Conservation (phyloP, 2,888 invertebrate genomes). For the Ramazzottius varieornatus region DNA sequence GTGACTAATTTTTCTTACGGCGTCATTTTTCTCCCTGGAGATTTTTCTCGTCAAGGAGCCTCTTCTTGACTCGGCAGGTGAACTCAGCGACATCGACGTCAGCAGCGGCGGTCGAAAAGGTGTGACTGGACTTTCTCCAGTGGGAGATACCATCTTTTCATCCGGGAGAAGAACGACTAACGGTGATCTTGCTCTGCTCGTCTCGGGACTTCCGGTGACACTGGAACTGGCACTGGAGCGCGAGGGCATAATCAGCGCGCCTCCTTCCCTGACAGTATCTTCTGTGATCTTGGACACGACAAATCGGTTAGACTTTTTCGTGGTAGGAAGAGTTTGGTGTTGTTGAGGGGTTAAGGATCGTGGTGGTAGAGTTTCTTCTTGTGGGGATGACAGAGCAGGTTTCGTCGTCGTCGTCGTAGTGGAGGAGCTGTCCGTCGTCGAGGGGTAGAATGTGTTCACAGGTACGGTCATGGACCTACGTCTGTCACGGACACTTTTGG, state of each 20-base stretch:
- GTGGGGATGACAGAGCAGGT: background rate
- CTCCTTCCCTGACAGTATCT: background rate
- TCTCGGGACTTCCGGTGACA: background rate
- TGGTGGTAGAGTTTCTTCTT: background rate
- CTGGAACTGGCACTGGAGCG: background rate
- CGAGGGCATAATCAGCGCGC: background rate
- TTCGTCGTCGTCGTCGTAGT: background rate
- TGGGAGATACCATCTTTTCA: background rate
- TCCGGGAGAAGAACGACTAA: background rate
- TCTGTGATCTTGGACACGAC: background rate
- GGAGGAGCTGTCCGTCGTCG: background rate
- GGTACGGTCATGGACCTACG: slow-evolving; percentile 1
- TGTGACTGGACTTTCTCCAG: background rate
- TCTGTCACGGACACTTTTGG: too few species aligned
- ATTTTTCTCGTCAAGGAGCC: background rate
- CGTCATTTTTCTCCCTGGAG: background rate
- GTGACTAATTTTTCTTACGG: background rate
- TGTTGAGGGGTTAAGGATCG: background rate
- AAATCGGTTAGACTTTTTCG: background rate
- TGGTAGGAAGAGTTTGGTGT: background rate
- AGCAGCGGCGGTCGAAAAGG: background rate
- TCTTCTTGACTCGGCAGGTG: background rate
- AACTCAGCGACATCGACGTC: background rate
- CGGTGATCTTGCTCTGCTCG: background rate
- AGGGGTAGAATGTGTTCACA: background rate